Evolutionary conservation across 2,113 vertebrate genomes (phyloP).

Genomic region (Micromys minutus): DNA sequence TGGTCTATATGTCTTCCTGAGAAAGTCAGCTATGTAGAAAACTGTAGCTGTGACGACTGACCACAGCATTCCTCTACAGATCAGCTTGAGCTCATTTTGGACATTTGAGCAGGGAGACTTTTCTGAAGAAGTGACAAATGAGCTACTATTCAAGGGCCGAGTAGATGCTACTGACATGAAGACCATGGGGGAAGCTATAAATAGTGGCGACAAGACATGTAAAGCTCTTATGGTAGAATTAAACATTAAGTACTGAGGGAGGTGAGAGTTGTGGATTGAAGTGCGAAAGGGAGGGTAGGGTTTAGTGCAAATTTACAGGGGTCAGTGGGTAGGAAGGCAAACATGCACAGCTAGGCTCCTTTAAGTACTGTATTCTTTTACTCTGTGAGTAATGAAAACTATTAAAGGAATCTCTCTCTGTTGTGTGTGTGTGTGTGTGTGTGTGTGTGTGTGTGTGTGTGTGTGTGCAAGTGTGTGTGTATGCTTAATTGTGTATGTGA

Average conservation of each 20-base stretch:
- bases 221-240: not conserved
- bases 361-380: not conserved
- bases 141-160: conserved; percentile 6
- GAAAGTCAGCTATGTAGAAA: conserved; percentile 3
- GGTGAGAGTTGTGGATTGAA: not conserved
- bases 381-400: conserved; percentile 15
- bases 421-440: not conserved
- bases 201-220: not conserved
- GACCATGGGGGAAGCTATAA: not conserved
- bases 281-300: not conserved
- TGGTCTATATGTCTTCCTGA: not conserved
- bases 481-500: not conserved
- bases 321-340: not conserved
- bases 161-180: not conserved
- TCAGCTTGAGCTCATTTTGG: not conserved
- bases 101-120: not conserved
- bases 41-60: not conserved
- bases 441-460: conserved; percentile 16
- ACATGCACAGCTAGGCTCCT: not conserved
- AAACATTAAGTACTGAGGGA: not conserved
- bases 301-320: not conserved
- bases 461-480: not conserved
- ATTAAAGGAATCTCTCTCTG: not conserved
- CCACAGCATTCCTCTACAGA: not conserved
- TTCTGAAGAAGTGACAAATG: not conserved